These are phyloP conservation scores for Battus philenor DNA, from an alignment of 1,140 invertebrate species.

Conservation along the genomic window DNA sequence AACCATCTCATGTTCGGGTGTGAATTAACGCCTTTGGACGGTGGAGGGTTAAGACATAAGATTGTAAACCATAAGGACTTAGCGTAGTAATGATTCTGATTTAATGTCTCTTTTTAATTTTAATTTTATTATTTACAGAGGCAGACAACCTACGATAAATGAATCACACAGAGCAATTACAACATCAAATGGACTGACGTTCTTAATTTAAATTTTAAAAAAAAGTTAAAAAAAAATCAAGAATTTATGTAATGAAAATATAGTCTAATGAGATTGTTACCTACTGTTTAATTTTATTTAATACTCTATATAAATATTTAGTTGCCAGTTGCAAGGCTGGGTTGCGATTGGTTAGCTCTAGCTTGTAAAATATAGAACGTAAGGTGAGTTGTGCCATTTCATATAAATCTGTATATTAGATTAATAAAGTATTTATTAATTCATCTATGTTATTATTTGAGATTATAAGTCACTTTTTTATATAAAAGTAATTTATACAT, in stretches of 20 bases:
- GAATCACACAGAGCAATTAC: conserved; percentile 20
- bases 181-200: conserved; percentile 37
- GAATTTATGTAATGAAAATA: conserved; percentile 18
- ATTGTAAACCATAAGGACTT: too few species aligned
- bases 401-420: conserved; percentile 18
- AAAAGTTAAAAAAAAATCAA: conserved; percentile 12
- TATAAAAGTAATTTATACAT: too few species aligned
- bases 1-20: too few species aligned
- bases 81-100: too few species aligned
- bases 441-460: too few species aligned
- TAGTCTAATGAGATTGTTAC: conserved; percentile 17
- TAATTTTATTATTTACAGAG: conserved; percentile 45
- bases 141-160: conserved; percentile 45
- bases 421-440: conserved; percentile 13
- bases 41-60: too few species aligned
- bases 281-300: conserved; percentile 22
- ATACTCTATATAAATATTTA: conserved; percentile 32
- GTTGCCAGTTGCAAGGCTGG: conserved; percentile 60
- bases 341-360: conserved; percentile 54
- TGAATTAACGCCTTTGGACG: too few species aligned
- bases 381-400: conserved; percentile 41
- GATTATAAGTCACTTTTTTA: too few species aligned
- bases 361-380: conserved; percentile 35
- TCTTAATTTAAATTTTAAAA: too few species aligned
- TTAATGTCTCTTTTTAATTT: too few species aligned